These are phyloP conservation scores for Bombus confusus DNA, from an alignment of 1,140 invertebrate genomes.

Conservation along the genomic window DNA sequence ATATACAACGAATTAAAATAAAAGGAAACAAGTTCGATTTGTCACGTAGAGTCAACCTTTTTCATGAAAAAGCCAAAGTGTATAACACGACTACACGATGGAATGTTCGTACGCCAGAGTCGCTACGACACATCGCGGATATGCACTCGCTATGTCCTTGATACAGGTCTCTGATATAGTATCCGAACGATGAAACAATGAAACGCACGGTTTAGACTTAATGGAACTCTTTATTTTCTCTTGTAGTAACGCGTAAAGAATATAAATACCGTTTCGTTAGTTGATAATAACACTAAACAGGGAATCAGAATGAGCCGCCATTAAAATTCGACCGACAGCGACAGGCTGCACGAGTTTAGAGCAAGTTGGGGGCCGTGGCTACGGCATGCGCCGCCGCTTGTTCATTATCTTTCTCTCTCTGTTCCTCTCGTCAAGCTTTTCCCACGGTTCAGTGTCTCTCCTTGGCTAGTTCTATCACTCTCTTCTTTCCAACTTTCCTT, in stretches of 20 bases:
- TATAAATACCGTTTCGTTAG: conserved; percentile 63
- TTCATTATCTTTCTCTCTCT: conserved; percentile 51
- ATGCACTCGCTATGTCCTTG: conserved; percentile 71
- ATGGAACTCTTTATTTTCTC: background rate
- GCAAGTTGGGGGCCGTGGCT: conserved; percentile 69
- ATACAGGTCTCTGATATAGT: conserved; percentile 22
- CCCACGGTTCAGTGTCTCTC: conserved; percentile 40
- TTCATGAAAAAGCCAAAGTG: conserved; percentile 46
- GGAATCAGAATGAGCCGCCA: conserved; percentile 76
- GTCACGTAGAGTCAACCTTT: conserved; percentile 41
- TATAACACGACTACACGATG: conserved; percentile 47
- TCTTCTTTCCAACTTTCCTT: conserved; percentile 40
- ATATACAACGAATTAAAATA: background rate
- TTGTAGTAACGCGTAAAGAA: conserved; percentile 30
- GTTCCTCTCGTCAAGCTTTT: conserved; percentile 36
- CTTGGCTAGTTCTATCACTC: conserved; percentile 39
- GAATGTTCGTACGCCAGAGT: conserved; percentile 59
- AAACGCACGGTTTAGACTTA: conserved; percentile 5
- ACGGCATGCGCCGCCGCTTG: conserved; percentile 70
- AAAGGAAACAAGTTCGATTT: conserved; percentile 4
- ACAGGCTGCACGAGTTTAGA: conserved; percentile 67
- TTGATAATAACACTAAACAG: conserved; percentile 76
- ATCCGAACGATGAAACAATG: conserved; percentile 9
- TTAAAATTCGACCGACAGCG: conserved; percentile 78
- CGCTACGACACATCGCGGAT: conserved; percentile 73